phyloP scores from a whole-genome alignment of 2,113 vertebrate genomes.

The Ornithorhynchus anatinus region DNA sequence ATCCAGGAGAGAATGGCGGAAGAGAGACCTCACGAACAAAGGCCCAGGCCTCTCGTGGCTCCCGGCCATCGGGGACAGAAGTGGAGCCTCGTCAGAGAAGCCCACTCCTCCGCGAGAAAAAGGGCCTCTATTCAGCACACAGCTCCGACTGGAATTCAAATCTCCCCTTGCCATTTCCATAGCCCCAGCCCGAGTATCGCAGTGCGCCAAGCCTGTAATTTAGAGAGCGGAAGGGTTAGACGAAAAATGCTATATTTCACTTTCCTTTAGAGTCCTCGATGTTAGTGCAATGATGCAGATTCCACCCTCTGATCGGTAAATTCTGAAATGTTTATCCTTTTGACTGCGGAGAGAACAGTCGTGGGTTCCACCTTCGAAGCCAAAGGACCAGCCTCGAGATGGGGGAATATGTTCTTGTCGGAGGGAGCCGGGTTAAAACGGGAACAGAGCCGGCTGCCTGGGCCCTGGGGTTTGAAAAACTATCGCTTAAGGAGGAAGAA shows the following conservation, averaged over 20 bases:
- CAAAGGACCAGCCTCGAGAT: background rate
- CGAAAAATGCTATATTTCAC: conserved; percentile 39
- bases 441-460: conserved; percentile 7
- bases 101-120: background rate
- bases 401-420: conserved; percentile 1
- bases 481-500: conserved; percentile 25
- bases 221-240: background rate
- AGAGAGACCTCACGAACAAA: no score
- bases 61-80: no score
- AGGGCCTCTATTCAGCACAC: background rate
- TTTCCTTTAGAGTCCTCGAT: conserved; percentile 32
- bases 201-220: conserved; percentile 2
- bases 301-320: conserved; percentile 4
- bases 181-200: conserved; percentile 20
- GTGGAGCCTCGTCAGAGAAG: no score
- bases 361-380: background rate
- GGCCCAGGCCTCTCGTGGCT: no score
- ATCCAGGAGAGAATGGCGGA: no score
- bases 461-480: conserved; percentile 14
- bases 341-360: background rate
- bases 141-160: conserved; percentile 38
- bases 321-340: background rate
- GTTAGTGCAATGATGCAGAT: conserved; percentile 23
- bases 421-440: background rate
- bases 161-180: conserved; percentile 27